A percentile compares a stretch with the other conserved stretches of the same genome.
Evolutionary conservation across 2,888 invertebrate genomes (phyloP).

Genomic region (Chrysolina haemoptera): DNA sequence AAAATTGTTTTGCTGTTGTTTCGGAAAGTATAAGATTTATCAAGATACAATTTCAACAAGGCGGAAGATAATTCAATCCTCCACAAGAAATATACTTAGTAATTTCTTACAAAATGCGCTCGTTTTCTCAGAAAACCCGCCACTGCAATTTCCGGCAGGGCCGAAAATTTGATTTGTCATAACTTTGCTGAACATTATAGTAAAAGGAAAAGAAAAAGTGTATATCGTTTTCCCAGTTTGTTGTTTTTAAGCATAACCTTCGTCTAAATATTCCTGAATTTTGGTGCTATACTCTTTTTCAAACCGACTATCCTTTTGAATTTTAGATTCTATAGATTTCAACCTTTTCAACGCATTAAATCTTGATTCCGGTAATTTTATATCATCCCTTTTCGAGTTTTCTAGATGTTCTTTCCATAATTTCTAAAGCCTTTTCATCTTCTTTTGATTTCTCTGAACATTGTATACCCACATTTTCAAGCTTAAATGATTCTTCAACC

Average conservation of each 20-base stretch:
- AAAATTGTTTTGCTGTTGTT: too few relatives aligned
- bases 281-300: not conserved
- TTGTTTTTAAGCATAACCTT: conserved; percentile 3
- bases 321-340: conserved; percentile 3
- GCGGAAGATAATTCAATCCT: too few relatives aligned
- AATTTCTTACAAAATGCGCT: too few relatives aligned
- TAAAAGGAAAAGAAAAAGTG: too few relatives aligned
- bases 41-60: too few relatives aligned
- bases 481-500: not conserved
- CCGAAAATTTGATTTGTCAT: too few relatives aligned
- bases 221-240: too few relatives aligned
- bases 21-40: too few relatives aligned
- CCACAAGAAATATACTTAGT: too few relatives aligned
- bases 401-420: not conserved
- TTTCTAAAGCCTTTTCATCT: not conserved
- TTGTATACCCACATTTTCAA: not conserved
- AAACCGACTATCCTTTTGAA: not conserved
- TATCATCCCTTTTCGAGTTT: not conserved
- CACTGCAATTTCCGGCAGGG: too few relatives aligned
- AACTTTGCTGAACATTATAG: too few relatives aligned
- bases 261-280: not conserved
- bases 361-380: not conserved
- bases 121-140: too few relatives aligned
- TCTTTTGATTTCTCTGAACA: not conserved
- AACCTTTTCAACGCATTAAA: not conserved